These are phyloP conservation scores for Sturnira hondurensis DNA, from an alignment of 2,113 vertebrate species.

Conservation along the genomic window DNA sequence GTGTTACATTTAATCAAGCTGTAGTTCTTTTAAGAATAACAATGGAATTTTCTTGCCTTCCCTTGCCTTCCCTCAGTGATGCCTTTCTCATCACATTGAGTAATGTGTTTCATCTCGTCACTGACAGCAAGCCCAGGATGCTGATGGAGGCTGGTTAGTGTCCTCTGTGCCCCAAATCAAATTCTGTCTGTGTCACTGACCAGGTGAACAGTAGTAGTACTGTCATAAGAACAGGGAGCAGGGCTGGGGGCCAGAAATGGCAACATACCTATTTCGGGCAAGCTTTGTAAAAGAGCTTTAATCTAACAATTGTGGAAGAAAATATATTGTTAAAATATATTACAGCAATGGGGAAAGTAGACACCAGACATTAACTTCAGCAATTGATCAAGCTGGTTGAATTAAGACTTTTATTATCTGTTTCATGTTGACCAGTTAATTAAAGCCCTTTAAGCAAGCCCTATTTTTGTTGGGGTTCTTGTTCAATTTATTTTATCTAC, in stretches of 20 bases:
- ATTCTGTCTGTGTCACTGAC: not conserved
- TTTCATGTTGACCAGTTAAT: not conserved
- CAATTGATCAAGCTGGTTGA: not conserved
- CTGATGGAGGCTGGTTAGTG: not conserved
- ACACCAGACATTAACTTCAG: not conserved
- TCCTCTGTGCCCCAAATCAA: not conserved
- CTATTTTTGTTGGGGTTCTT: not conserved
- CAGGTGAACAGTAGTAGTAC: not conserved
- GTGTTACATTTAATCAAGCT: not conserved
- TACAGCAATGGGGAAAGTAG: not conserved
- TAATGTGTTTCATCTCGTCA: not conserved
- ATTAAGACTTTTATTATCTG: not conserved
- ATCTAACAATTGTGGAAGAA: not conserved
- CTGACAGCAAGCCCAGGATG: not conserved
- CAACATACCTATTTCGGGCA: not conserved
- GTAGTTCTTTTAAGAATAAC: not conserved
- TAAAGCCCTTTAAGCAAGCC: not conserved
- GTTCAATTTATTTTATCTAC: not conserved
- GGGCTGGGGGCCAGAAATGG: not conserved
- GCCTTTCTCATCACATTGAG: not conserved
- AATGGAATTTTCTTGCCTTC: not conserved
- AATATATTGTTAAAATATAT: not conserved
- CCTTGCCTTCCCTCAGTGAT: not conserved
- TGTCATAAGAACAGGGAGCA: not conserved
- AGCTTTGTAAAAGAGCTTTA: not conserved